Evolutionary conservation across 2,113 vertebrate species (phyloP).

Genomic region (Pseudonaja textilis): DNA sequence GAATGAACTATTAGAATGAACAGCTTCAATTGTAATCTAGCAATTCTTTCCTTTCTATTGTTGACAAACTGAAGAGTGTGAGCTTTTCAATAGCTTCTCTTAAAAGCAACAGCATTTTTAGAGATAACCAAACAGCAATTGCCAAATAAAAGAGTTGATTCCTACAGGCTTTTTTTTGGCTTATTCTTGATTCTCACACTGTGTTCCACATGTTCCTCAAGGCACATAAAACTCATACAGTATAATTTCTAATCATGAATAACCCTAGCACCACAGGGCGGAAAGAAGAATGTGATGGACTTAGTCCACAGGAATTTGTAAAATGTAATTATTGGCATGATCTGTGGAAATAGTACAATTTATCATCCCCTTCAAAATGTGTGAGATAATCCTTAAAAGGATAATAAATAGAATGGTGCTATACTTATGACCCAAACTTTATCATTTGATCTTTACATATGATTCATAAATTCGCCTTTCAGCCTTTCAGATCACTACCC

Average conservation of each 20-base stretch:
- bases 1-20: background rate
- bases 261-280: background rate
- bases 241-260: background rate
- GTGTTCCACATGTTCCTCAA: background rate
- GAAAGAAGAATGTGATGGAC: background rate
- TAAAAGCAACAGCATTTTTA: background rate
- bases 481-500: background rate
- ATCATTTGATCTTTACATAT: background rate
- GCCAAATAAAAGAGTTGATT: background rate
- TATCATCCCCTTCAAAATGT: background rate
- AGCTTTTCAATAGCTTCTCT: background rate
- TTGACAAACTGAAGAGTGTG: rapidly evolving
- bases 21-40: background rate
- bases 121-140: background rate
- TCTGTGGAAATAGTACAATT: background rate
- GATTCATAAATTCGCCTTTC: background rate
- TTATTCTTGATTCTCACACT: background rate
- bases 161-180: background rate
- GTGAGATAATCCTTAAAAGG: background rate
- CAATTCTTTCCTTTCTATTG: background rate
- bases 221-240: background rate
- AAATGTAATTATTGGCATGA: background rate
- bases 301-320: background rate
- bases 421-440: background rate
- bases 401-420: background rate